Evolutionary conservation across 2,797 vertebrate genomes (phyloP), one percentile per base, ranked within the genome.

Genomic region (Eurystomus glaucurus): DNA sequence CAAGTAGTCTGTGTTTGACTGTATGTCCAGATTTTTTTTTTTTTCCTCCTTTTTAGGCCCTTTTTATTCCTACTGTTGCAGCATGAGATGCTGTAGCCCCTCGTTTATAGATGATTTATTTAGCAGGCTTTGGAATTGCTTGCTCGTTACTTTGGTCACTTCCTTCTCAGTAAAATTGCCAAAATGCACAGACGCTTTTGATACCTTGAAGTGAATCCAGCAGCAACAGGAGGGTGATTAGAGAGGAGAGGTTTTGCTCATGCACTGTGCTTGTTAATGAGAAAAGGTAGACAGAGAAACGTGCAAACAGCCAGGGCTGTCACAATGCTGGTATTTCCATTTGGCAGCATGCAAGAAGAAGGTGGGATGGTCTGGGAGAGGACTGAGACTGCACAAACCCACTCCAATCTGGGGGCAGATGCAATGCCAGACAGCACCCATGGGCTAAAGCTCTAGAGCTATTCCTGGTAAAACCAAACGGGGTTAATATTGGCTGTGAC

Each of bases 201-300:
- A 65, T 33, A 85, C 33, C 46, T 89, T 69, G 71, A 65, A 91
- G 65, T 89, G 55, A 88, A 72, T 92, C 68, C 89, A 97, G 74
- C 51, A 94, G 39, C 88, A 94, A 55, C 26, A 93, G 94, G 87
- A 93, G 50, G 18, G 10, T 72, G 71, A 92, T 94, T 90, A 80
- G 89, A 83, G 89, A 84, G 85, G 75, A 90, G 60, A 88, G 35
- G 57, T 68, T 94, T 70, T 96, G 77, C 48, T 93, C 25, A 35
- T 62, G 54, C 79, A 10, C 57, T 84, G 57, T 37, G 64, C 69
- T 93, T 96, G 78, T 54, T 96, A 96, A 92, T 83, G 78, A 95
- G 75, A 51, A 46, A 48, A 68, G 50, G 71, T 15, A 54, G 89
- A 64, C 26, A 65, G 81, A 84, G 39, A 14, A 87, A 50, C 15